Conservation (phyloP, 2,888 invertebrate genomes). For the Zeuzera pyrina region DNA sequence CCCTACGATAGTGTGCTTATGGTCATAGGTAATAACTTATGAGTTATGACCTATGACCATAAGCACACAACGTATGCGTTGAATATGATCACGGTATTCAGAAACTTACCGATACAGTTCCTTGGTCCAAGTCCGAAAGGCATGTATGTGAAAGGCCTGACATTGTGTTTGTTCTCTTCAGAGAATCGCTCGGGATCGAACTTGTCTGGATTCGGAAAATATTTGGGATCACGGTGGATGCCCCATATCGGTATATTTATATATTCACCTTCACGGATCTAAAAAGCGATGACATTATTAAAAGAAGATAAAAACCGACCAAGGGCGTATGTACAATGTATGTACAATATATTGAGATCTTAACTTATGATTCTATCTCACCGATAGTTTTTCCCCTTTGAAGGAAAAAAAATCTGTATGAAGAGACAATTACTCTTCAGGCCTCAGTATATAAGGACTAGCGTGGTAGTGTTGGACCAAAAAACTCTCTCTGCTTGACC, state of each 20-base stretch:
- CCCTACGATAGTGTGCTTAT: too few relatives aligned
- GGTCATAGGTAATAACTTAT: too few relatives aligned
- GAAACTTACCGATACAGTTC: constrained; percentile 41
- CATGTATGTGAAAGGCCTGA: constrained; percentile 29
- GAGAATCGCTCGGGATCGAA: constrained; percentile 45
- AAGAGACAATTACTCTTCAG: not conserved
- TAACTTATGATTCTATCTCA: too few relatives aligned
- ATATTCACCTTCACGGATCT: constrained; percentile 38
- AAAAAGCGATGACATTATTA: constrained; percentile 6
- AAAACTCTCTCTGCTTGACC: too few relatives aligned
- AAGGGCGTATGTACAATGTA: too few relatives aligned
- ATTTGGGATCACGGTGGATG: constrained; percentile 34
- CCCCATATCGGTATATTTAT: constrained; percentile 44
- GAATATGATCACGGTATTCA: too few relatives aligned
- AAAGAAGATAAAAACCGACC: too few relatives aligned
- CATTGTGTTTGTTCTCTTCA: constrained; percentile 28
- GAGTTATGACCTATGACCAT: too few relatives aligned
- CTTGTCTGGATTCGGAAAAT: constrained; percentile 32
- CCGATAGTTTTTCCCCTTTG: not conserved
- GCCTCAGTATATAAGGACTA: not conserved
- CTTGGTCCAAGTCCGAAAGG: constrained; percentile 43
- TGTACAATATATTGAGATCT: too few relatives aligned
- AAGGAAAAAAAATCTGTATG: not conserved
- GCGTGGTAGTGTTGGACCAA: not conserved
- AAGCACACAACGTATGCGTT: too few relatives aligned